A percentile compares a stretch with the other conserved stretches of the same genome.
These are phyloP conservation scores for Macrochelys suwanniensis DNA, from an alignment of 2,797 vertebrate genomes.

Conservation along the genomic window DNA sequence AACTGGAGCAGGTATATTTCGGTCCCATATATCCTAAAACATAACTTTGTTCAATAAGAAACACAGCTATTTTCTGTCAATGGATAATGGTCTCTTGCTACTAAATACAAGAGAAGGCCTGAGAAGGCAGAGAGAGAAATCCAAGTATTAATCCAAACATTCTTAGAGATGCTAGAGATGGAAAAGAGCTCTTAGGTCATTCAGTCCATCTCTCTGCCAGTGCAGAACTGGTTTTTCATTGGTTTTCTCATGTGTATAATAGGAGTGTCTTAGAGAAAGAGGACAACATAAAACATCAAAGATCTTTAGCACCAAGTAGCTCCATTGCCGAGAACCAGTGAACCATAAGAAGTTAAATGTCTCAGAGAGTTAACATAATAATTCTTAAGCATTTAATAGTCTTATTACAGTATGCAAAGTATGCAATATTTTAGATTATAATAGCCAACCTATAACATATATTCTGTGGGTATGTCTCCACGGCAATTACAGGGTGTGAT, in stretches of 20 bases:
- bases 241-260: not conserved
- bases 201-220: not conserved
- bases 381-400: not conserved
- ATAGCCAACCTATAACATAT: not conserved
- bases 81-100: not conserved
- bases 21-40: not conserved
- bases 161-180: not conserved
- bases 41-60: not conserved
- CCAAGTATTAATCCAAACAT: slow-evolving; percentile 35
- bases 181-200: slow-evolving; percentile 14
- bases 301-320: not conserved
- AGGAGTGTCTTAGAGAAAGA: not conserved
- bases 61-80: not conserved
- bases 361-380: not conserved
- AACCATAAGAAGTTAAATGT: not conserved
- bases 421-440: not conserved
- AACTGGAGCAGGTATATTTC: not conserved
- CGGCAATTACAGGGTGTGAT: not conserved
- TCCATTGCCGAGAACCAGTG: not conserved
- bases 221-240: slow-evolving; percentile 7
- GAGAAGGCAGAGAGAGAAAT: not conserved
- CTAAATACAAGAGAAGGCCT: slow-evolving; percentile 22
- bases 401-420: not conserved
- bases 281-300: not conserved
- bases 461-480: not conserved